Conservation (phyloP, 2,888 invertebrate genomes). For the Euphydryas editha region DNA sequence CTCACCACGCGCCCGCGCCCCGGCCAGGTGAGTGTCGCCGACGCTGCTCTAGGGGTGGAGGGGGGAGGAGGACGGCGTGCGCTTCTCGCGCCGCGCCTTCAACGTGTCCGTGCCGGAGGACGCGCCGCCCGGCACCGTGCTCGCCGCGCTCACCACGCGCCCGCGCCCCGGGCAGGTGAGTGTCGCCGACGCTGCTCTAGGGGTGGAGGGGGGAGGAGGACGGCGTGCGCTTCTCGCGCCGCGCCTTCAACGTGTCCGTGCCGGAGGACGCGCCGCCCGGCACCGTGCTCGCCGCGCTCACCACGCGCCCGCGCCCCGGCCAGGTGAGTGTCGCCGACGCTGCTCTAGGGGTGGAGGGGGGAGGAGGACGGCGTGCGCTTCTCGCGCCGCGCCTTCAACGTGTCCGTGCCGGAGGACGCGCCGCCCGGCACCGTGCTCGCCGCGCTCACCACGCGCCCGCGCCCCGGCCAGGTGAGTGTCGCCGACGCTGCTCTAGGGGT, state of each 20-base stretch:
- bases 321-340: constrained; percentile 70
- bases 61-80: too few species aligned
- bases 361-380: too few species aligned
- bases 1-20: constrained; percentile 85
- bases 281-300: constrained; percentile 87
- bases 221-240: constrained; percentile 88
- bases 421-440: constrained; percentile 89
- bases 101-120: constrained; percentile 89
- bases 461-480: constrained; percentile 54
- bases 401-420: constrained; percentile 90
- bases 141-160: constrained; percentile 87
- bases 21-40: constrained; percentile 67
- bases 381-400: constrained; percentile 87
- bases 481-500: too few species aligned
- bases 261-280: constrained; percentile 91
- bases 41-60: constrained; percentile 44
- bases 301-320: constrained; percentile 78
- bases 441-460: constrained; percentile 85
- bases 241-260: constrained; percentile 87
- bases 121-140: constrained; percentile 88
- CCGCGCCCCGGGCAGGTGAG: constrained; percentile 64
- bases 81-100: constrained; percentile 88
- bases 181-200: constrained; percentile 70
- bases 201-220: not conserved
- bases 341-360: not conserved